Base-by-base conservation (phyloP, 2,113 vertebrate genomes). In the Xiphophorus hellerii region DNA sequence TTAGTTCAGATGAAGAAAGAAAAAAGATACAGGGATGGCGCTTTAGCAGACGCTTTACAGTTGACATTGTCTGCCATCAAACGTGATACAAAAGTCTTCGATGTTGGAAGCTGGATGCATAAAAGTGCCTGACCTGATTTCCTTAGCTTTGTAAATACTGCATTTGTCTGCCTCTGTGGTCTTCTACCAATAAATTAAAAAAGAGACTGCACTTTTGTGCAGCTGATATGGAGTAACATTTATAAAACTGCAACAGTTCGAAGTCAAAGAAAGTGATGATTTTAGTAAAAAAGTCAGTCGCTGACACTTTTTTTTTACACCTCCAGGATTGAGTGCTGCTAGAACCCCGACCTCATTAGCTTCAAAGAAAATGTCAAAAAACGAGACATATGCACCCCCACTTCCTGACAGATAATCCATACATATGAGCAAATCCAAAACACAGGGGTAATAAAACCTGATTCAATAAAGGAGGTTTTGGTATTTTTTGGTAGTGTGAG, bases 391-490 rank as follows among this genome's bases (percentile, higher is more conserved):
- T 22, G 30, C 42, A 39, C 31, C 39, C 10, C 15, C 22, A 2
- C 15, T 27, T n/a, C 67, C 62, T 58, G 58, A 66, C 6, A 58
- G 27, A 30, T 76, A n/a, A 73, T 33, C 65, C 51, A 28, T 28
- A 13, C 15, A 39, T 61, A 17, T 14, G 69, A 61, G 15, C 25
- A 28, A 11, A 54, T 73, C 0, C 35, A 74, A 51, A 62, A 22
- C 54, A 48, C 33, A 4, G 4, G 22, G 2, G 25, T 27, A 0
- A 1, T 42, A 8, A 58, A 58, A 8, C 35, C 35, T 37, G 10
- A 37, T 37, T 48, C 1, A 7, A 20, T 48, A 48, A 58, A 25
- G 2, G 8, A 58, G 8, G 20, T 58, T 22, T 58, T 58, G 51
- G 22, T 58, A 58, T 6, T 58, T 28, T 58, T 58, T 58, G 51